Conservation (phyloP, 2,113 vertebrate species). For the Grammomys surdaster region DNA sequence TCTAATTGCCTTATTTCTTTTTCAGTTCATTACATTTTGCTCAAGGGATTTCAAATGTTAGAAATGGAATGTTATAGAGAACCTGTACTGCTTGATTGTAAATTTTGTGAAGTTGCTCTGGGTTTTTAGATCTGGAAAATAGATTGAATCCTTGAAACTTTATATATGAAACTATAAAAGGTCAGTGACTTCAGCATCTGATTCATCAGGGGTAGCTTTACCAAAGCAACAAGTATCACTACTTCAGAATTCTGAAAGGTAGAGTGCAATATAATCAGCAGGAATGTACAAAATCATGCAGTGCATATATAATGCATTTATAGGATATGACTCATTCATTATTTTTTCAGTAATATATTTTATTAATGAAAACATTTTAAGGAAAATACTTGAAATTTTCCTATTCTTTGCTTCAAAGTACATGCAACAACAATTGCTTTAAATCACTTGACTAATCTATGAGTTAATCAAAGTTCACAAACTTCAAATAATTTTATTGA, state of each 20-base stretch:
- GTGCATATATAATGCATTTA: background rate
- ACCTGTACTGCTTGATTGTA: background rate
- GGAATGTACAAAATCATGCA: background rate
- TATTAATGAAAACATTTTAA: background rate
- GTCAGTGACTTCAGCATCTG: background rate
- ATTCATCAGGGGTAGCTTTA: background rate
- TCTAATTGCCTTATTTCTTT: background rate
- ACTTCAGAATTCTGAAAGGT: conserved; percentile 5
- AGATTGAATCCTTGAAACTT: background rate
- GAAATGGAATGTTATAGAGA: background rate
- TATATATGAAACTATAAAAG: background rate
- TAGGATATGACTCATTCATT: background rate
- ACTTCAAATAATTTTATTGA: background rate
- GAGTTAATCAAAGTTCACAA: background rate
- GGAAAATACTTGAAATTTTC: background rate
- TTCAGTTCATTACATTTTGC: background rate
- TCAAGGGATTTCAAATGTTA: background rate
- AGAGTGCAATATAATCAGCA: background rate
- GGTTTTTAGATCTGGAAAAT: background rate
- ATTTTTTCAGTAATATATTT: background rate
- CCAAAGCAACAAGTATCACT: background rate
- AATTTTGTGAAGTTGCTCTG: background rate
- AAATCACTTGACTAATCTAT: background rate
- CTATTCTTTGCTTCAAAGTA: background rate
- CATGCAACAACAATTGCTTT: background rate